These are phyloP conservation scores for Agelastica alni DNA, from an alignment of 2,888 invertebrate genomes.

Conservation along the genomic window DNA sequence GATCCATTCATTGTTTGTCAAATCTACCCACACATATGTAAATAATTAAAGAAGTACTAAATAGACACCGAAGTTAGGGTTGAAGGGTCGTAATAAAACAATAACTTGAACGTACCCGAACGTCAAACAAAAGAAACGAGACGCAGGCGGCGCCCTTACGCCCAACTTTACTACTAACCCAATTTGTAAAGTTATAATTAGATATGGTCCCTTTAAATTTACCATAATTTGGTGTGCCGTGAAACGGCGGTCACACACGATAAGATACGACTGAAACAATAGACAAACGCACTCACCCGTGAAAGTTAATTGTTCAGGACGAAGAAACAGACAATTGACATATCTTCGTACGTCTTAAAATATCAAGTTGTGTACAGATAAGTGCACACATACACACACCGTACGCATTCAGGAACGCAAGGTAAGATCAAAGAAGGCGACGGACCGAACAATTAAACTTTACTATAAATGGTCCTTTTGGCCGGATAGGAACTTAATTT, in stretches of 20 bases:
- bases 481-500: background rate
- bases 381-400: background rate
- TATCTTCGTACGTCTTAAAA: background rate
- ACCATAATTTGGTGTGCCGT: conserved; percentile 1
- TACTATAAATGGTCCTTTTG: conserved; percentile 1
- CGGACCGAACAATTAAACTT: conserved; percentile 2
- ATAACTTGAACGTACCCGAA: background rate
- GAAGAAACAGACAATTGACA: conserved; percentile 1
- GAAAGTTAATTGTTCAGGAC: conserved; percentile 1
- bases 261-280: background rate
- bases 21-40: too few species aligned
- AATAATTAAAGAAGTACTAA: too few species aligned
- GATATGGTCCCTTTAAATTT: conserved; percentile 1
- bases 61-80: too few species aligned
- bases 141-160: background rate
- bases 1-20: too few species aligned
- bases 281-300: background rate
- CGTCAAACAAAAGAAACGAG: background rate
- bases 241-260: conserved; percentile 3
- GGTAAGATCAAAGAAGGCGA: conserved; percentile 5
- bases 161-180: background rate
- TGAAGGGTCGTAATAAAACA: background rate
- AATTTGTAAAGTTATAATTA: conserved; percentile 12
- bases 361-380: background rate
- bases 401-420: conserved; percentile 2